Percentiles rank a stretch among this genome's conserved stretches.
Evolutionary conservation across 92 coral and sea anemone species (phyloP).

Genomic region (Meandrina meandrites): DNA sequence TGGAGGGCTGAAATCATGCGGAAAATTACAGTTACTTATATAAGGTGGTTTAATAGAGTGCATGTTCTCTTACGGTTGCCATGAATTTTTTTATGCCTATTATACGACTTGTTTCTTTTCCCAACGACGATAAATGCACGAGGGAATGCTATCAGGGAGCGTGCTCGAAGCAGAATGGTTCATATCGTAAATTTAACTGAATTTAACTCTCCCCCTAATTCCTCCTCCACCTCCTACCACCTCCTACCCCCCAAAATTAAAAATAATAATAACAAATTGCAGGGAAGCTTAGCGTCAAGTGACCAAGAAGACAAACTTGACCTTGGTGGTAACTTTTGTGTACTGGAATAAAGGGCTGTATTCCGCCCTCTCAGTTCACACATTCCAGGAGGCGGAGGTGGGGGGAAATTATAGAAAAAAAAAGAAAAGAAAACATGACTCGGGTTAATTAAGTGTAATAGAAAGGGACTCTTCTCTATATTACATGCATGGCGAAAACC

Average conservation of each 20-base stretch:
- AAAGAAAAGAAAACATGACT: not conserved
- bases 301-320: not conserved
- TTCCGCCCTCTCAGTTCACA: not conserved
- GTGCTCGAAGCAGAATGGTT: no score
- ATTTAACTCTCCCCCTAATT: no score
- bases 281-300: not conserved
- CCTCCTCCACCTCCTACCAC: no score
- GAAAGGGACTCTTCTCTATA: not conserved
- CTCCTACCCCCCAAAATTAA: no score
- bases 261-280: no score
- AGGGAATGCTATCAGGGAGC: no score
- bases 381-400: not conserved
- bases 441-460: not conserved
- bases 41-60: not conserved
- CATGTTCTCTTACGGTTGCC: not conserved
- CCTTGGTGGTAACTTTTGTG: not conserved
- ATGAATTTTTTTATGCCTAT: no score
- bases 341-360: not conserved
- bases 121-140: no score
- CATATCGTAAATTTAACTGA: no score
- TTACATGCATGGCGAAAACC: not conserved
- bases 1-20: slow-evolving; percentile 22
- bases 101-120: no score
- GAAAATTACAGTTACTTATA: not conserved
- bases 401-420: not conserved